A percentile compares a stretch with the other conserved stretches of the same genome.
Conservation (phyloP, 2,797 vertebrate genomes). For the Anisognathus igniventris region DNA sequence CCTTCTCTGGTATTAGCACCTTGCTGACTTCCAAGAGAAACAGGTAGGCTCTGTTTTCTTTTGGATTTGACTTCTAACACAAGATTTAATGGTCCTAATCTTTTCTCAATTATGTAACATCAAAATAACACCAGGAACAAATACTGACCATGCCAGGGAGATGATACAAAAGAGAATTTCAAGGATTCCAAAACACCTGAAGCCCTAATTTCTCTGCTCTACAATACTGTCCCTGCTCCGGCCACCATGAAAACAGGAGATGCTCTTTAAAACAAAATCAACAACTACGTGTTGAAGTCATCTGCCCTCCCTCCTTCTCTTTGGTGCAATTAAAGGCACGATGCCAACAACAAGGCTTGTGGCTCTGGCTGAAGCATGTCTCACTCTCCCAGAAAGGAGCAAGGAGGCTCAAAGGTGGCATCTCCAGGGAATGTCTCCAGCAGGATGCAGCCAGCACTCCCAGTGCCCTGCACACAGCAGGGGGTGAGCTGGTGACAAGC, state of each 20-base stretch:
- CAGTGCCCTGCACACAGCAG: not conserved
- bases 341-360: not conserved
- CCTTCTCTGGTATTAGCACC: not conserved
- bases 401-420: not conserved
- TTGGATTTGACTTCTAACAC: not conserved
- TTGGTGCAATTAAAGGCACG: not conserved
- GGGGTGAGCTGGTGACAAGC: not conserved
- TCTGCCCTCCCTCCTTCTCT: not conserved
- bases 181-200: not conserved
- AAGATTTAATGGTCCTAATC: not conserved
- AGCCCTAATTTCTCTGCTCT: not conserved
- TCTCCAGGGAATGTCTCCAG: not conserved
- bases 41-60: not conserved
- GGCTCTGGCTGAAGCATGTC: not conserved
- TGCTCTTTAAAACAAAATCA: conserved; percentile 15
- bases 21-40: conserved; percentile 9
- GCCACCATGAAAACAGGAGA: not conserved
- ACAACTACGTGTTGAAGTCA: not conserved
- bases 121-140: not conserved
- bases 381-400: not conserved
- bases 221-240: not conserved
- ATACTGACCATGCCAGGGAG: not conserved
- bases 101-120: not conserved
- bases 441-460: not conserved
- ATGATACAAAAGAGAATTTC: not conserved